Conservation (phyloP, 2,113 vertebrate genomes). For the Oreocharis arfaki region DNA sequence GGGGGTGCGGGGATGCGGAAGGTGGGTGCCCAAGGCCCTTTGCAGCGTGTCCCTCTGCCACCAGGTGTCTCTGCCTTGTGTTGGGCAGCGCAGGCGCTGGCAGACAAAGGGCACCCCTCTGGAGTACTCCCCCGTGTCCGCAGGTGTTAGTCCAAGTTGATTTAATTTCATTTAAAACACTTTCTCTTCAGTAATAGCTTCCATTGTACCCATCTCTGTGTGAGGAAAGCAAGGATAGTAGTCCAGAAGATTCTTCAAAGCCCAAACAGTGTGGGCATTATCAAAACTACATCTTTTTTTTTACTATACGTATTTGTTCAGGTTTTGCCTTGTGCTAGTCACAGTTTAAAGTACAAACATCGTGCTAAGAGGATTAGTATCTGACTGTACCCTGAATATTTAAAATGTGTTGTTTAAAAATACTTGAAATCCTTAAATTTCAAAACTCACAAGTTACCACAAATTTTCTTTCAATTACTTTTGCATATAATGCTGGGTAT, state of each 20-base stretch:
- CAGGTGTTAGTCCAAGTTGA: background rate
- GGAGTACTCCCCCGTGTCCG: accelerated
- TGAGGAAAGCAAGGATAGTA: background rate
- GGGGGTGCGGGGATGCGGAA: no score
- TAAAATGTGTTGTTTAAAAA: background rate
- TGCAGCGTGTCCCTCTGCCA: background rate
- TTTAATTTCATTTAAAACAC: background rate
- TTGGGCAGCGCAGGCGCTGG: background rate
- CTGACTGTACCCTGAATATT: background rate
- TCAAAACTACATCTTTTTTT: background rate
- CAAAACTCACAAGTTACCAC: background rate
- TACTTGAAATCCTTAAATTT: background rate
- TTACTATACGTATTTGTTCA: background rate
- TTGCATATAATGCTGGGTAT: background rate
- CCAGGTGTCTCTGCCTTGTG: background rate
- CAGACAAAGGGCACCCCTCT: background rate
- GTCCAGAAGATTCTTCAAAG: background rate
- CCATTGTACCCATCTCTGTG: background rate
- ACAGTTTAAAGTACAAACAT: background rate
- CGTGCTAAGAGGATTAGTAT: background rate
- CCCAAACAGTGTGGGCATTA: accelerated
- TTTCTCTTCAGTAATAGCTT: background rate
- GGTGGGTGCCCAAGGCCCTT: accelerated
- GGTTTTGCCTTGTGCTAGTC: background rate
- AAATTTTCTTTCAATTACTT: background rate